These are phyloP conservation scores for Centruroides vittatus DNA, from an alignment of 1,140 invertebrate genomes.

Conservation along the genomic window DNA sequence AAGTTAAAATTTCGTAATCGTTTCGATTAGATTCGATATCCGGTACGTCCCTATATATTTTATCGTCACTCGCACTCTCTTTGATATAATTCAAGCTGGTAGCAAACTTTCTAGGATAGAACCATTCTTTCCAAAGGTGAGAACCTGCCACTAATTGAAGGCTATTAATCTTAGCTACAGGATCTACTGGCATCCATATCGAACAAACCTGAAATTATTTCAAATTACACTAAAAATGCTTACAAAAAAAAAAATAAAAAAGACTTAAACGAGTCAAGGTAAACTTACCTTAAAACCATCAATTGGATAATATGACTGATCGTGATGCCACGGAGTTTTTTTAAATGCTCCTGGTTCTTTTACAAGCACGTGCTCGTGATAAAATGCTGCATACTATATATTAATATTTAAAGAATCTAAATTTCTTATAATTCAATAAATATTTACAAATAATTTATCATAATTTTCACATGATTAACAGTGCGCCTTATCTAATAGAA, in stretches of 20 bases:
- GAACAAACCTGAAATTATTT: conserved; percentile 19
- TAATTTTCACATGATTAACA: too few relatives aligned
- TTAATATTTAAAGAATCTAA: neutral
- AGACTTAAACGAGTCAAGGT: too few relatives aligned
- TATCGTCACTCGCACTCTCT: neutral
- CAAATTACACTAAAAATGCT: too few relatives aligned
- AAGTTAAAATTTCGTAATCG: conserved; percentile 17
- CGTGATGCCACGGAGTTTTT: conserved; percentile 25
- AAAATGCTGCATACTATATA: conserved; percentile 18
- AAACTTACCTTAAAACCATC: conserved; percentile 20
- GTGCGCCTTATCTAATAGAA: too few relatives aligned
- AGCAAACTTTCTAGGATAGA: conserved; percentile 21
- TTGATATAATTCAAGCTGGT: conserved; percentile 17
- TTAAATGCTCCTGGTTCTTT: conserved; percentile 23
- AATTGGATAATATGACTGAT: conserved; percentile 26
- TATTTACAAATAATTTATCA: too few relatives aligned
- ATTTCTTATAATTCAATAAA: too few relatives aligned
- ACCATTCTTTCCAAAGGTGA: conserved; percentile 21
- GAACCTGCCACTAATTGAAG: conserved; percentile 23
- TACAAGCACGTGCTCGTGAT: conserved; percentile 25
- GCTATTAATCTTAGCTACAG: conserved; percentile 17
- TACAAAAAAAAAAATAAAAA: too few relatives aligned
- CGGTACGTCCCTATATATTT: conserved; percentile 16
- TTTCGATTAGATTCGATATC: conserved; percentile 14
- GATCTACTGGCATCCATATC: conserved; percentile 24